Base-by-base conservation (phyloP, 2,888 invertebrate species). In the Aquatica leii region DNA sequence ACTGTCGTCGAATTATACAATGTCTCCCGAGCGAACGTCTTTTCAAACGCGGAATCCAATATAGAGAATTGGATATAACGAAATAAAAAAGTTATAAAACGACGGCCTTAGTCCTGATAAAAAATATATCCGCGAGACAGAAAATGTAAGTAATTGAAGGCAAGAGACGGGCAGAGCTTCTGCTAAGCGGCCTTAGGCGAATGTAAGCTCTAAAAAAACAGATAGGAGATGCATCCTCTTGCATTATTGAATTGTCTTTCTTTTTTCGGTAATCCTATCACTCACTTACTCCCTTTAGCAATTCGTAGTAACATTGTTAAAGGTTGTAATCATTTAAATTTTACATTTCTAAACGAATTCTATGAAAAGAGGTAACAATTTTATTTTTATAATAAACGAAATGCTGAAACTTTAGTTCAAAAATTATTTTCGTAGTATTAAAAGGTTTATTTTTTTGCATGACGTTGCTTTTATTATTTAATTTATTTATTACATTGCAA, bases 71-170 rank as follows among this genome's bases (percentile, higher is more conserved):
- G 71, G 70, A 71, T 71, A 71, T 70, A 71, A 71, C 69, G 70
- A 70, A 71, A 71, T 71, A 71, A 71, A 71, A 71, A 71, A 69
- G 71, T 71, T 71, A 71, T 71, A 71, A 71, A 71, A 71, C 70
- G 70, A 59, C 67, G 63, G 57, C 63, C 65, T 55, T 51, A 53
- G 59, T 59, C 56, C 60, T 64, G 68, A 69, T 67, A 69, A 68
- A 69, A 69, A 70, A 67, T 66, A 66, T 70, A 69, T 70, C 62
- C 66, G 68, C 52, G 59, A 66, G 64, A 67, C 63, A 68, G 66
- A 65, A 66, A 70, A 53, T 63, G 69, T 63, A 68, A 64, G 69
- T 69, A 68, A 69, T 71, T 69, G 71, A 69, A 71, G 69, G 62
- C 66, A 68, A 68, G 61, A 66, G 65, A 55, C 49, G 63, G 48